phyloP scores from a whole-genome alignment of 1,140 invertebrate genomes.

The Cotesia chilonis region DNA sequence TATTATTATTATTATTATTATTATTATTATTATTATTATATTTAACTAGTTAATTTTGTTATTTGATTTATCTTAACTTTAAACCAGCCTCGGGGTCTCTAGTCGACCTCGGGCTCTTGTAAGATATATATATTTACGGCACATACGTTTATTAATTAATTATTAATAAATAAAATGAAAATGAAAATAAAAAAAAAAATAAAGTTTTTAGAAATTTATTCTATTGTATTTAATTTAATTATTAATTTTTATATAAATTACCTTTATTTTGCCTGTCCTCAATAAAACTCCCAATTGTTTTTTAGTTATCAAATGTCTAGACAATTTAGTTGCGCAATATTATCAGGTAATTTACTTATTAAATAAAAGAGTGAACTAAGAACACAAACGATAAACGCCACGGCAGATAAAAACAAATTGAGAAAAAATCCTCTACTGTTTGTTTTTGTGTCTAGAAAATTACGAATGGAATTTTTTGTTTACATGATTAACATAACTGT shows the following conservation, averaged over 20 bases:
- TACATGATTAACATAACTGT: too few relatives aligned
- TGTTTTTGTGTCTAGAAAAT: too few relatives aligned
- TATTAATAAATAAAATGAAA: constrained; percentile 41
- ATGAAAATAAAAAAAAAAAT: constrained; percentile 47
- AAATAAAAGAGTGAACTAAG: too few relatives aligned
- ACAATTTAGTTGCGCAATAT: neutral
- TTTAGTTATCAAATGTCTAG: neutral
- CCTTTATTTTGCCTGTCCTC: neutral
- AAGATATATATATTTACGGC: constrained; percentile 60
- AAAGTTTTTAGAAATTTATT: constrained; percentile 61
- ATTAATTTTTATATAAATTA: neutral
- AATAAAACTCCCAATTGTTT: neutral
- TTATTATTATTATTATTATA: too few relatives aligned
- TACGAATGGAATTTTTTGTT: too few relatives aligned
- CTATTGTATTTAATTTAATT: constrained; percentile 24
- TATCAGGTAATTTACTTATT: too few relatives aligned
- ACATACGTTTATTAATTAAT: constrained; percentile 66
- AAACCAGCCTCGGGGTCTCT: constrained; percentile 51
- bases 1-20: too few relatives aligned
- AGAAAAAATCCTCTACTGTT: too few relatives aligned
- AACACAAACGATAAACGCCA: too few relatives aligned
- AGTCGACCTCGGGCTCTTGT: constrained; percentile 59
- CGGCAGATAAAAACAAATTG: too few relatives aligned
- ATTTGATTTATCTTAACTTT: constrained; percentile 64
- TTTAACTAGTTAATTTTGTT: constrained; percentile 67